Evolutionary conservation across 2,797 vertebrate genomes (phyloP), one percentile per base, ranked within the genome.

Genomic region (Sebastes goodei): DNA sequence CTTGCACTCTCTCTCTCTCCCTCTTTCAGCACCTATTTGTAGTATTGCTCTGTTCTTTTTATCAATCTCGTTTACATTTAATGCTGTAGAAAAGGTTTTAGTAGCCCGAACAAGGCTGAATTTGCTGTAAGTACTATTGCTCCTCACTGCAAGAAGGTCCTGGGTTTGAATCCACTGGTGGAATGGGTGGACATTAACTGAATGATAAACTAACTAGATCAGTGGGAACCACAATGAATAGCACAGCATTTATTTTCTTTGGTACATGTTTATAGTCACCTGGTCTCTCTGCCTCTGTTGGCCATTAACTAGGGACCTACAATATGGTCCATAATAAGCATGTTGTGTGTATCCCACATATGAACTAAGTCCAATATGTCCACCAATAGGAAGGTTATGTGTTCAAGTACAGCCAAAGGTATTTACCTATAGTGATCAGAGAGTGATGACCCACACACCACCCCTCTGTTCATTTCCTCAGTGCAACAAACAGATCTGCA

Each of bases 401-500:
- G 27, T 25, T 2, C 12, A 56, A 53, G 25, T 59, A 10, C n/a
- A 53, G 17, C 14, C 30, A 42, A 35, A 63, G 10, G 7, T 62
- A 12, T 67, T 74, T 29, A 66, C 9, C 8, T n/a, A 49, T 49
- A 12, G 7, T 76, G 21, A 55, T 70, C 63, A 23, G 7, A 42
- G 29, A 57, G 53, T 3, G 63, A 38, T 14, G 8, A 77, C 60
- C 60, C 32, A 38, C 15, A 46, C 35, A 21, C 17, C 46, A 14
- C 38, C 12, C 14, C 4, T 69, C 38, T 66, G 10, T 76, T 72
- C 53, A 56, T 67, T 62, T 78, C 10, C 49, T 60, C 33, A 30
- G 29, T 62, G 78, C 59, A 84, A 68, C 69, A 70, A 71, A 78
- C 21, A 17, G 61, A 80, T 82, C 69, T 62, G 53, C 70, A 78